These are phyloP conservation scores for Anseranas semipalmata DNA, from an alignment of 2,113 vertebrate genomes.

Conservation along the genomic window DNA sequence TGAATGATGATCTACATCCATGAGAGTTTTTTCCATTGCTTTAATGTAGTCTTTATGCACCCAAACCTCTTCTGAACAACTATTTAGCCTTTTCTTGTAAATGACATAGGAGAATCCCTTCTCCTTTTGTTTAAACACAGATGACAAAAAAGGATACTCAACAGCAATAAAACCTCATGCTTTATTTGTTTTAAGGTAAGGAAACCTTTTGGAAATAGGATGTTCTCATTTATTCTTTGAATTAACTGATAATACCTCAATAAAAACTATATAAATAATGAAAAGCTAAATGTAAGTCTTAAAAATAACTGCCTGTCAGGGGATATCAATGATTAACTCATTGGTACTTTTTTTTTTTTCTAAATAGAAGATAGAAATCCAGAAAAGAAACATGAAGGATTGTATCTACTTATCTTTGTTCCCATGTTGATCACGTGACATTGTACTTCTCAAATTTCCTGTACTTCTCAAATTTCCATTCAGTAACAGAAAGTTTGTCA, in stretches of 20 bases:
- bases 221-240: neutral
- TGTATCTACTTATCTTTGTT: neutral
- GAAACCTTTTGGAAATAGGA: neutral
- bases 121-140: neutral
- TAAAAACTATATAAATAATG: neutral
- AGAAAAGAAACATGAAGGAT: neutral
- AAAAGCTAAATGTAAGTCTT: neutral
- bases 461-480: neutral
- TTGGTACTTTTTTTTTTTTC: neutral
- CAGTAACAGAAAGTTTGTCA: neutral
- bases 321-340: neutral
- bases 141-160: fast-evolving
- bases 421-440: neutral
- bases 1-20: neutral
- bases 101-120: neutral
- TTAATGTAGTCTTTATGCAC: neutral
- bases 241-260: neutral
- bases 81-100: neutral
- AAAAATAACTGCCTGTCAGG: neutral
- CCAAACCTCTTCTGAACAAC: neutral
- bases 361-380: neutral
- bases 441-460: neutral
- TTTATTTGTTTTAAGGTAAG: neutral
- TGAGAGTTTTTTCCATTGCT: neutral
- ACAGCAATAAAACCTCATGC: neutral